Evolutionary conservation across 2,888 invertebrate species (phyloP).

Genomic region (Coelogynopora nodosa): DNA sequence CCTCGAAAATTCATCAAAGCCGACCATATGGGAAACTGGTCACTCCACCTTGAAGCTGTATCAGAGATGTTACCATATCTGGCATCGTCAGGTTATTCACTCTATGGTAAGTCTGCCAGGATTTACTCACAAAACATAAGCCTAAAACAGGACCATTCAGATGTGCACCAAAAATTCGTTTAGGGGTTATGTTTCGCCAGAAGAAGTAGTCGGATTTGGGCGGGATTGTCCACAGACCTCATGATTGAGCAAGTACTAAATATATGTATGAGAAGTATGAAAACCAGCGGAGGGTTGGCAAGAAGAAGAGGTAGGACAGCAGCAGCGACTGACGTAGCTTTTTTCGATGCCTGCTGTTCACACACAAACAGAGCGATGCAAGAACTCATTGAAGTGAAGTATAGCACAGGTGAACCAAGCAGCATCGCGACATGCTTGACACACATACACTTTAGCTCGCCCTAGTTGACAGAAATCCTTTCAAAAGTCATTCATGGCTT

Average conservation of each 20-base stretch:
- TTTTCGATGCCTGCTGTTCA: too few relatives aligned
- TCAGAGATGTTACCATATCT: slow-evolving; percentile 50
- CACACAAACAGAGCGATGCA: not conserved
- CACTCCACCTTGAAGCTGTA: slow-evolving; percentile 48
- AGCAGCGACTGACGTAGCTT: not conserved
- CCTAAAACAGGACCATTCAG: slow-evolving; percentile 40
- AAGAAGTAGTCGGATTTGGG: not conserved
- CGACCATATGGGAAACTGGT: slow-evolving; percentile 49
- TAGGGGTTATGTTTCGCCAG: not conserved
- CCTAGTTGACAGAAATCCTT: slow-evolving; percentile 1
- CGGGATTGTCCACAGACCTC: not conserved
- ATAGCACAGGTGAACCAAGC: not conserved
- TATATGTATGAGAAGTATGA: not conserved
- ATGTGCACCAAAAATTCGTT: not conserved
- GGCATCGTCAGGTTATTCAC: slow-evolving; percentile 55
- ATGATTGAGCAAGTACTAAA: not conserved
- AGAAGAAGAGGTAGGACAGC: not conserved
- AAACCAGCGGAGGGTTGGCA: not conserved
- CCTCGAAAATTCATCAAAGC: not conserved
- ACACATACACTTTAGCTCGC: not conserved
- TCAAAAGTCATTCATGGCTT: not conserved
- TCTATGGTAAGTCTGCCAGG: slow-evolving; percentile 48
- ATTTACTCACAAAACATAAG: slow-evolving; percentile 44
- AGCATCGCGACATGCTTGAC: not conserved
- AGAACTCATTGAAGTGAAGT: not conserved